These are phyloP conservation scores for Mizuhopecten yessoensis DNA, from an alignment of 1,140 invertebrate genomes.

Conservation along the genomic window DNA sequence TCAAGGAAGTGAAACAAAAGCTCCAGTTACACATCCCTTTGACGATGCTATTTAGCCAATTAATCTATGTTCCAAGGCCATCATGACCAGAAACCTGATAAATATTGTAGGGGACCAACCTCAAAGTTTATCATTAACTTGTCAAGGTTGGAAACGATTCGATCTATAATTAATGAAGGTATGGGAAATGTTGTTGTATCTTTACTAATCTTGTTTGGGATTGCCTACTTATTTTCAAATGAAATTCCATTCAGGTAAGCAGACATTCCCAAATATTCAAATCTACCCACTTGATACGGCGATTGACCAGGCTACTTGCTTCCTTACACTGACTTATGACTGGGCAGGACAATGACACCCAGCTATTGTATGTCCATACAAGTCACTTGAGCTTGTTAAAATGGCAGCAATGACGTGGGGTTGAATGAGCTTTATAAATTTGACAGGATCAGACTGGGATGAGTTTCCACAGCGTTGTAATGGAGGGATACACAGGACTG, in stretches of 20 bases:
- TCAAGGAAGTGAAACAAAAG: too few species aligned
- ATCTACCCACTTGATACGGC: background rate
- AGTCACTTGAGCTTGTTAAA: slow-evolving; percentile 38
- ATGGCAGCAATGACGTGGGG: background rate
- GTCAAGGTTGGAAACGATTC: background rate
- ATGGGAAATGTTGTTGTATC: background rate
- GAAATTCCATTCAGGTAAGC: background rate
- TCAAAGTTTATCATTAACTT: background rate
- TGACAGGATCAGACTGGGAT: background rate
- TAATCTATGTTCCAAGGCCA: background rate
- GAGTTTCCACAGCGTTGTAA: background rate
- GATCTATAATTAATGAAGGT: background rate
- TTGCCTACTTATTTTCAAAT: background rate
- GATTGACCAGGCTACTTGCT: background rate
- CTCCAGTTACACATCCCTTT: too few species aligned
- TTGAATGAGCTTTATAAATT: background rate
- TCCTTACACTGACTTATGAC: background rate
- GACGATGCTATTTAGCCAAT: background rate
- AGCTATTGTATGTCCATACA: background rate
- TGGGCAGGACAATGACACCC: background rate
- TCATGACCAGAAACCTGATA: background rate
- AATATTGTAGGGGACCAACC: background rate
- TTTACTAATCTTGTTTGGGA: background rate
- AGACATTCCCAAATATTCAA: background rate
- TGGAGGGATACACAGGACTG: background rate